These are phyloP conservation scores for Coecobrya sp. DNA, from an alignment of 2,888 invertebrate species.

Conservation along the genomic window DNA sequence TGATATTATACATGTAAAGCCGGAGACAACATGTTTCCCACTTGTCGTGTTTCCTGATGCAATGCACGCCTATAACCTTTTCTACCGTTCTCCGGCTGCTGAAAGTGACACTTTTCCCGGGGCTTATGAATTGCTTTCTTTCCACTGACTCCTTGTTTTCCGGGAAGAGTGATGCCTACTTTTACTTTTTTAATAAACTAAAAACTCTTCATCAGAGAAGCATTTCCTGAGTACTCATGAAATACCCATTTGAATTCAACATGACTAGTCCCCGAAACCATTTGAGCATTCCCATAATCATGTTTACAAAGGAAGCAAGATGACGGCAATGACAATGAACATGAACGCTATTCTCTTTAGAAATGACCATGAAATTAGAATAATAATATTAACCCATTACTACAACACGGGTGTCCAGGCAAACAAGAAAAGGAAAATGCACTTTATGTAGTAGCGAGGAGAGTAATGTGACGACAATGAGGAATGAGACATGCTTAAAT, in stretches of 20 bases:
- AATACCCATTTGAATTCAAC: no score
- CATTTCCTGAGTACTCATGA: no score
- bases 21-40: background rate
- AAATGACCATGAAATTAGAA: conserved; percentile 18
- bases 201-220: no score
- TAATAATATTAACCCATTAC: background rate
- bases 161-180: no score
- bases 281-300: no score
- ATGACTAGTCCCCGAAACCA: no score
- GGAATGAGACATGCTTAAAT: background rate
- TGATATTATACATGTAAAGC: background rate
- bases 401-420: background rate
- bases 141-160: background rate
- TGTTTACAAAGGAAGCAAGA: background rate
- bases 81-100: no score
- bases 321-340: background rate
- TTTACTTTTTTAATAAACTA: no score
- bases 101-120: no score
- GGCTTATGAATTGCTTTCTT: no score
- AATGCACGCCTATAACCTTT: no score
- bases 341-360: background rate
- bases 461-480: background rate
- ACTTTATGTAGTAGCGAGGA: background rate
- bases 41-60: background rate
- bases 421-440: background rate